Conservation (phyloP, 2,797 vertebrate species). For the Etheostoma perlongum region DNA sequence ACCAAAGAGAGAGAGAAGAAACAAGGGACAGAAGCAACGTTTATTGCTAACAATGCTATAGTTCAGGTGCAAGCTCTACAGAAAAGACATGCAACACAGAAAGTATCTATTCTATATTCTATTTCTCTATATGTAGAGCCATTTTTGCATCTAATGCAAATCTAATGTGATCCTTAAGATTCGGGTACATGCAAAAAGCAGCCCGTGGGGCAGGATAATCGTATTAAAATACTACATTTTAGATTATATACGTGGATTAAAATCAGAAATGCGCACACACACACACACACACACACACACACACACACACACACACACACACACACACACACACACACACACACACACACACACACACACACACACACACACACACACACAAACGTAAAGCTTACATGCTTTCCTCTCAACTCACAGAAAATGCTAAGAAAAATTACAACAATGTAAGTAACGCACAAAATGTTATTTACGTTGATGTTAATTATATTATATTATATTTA, state of each 20-base stretch:
- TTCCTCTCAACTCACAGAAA: not conserved
- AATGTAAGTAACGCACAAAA: not conserved
- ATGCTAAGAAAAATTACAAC: not conserved
- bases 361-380: not conserved
- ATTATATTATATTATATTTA: slow-evolving; percentile 38
- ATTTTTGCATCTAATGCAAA: slow-evolving; percentile 22
- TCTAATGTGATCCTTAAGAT: slow-evolving; percentile 13
- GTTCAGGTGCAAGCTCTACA: slow-evolving; percentile 37
- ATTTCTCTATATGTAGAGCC: not conserved
- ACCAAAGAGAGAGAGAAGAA: slow-evolving; percentile 67
- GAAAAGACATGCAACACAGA: slow-evolving; percentile 30
- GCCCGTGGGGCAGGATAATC: not conserved
- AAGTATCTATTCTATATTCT: slow-evolving; percentile 7
- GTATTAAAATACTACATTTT: not conserved
- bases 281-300: not conserved
- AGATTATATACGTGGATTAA: not conserved
- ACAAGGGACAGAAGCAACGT: slow-evolving; percentile 59
- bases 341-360: not conserved
- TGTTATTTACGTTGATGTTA: too few species aligned
- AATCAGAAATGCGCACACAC: slow-evolving; percentile 3
- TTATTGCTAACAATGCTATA: slow-evolving; percentile 56
- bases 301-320: not conserved
- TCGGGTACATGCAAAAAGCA: not conserved
- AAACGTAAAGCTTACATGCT: not conserved
- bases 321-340: not conserved